Evolutionary conservation across 2,888 invertebrate genomes (phyloP), one percentile per base, ranked within the genome.

Genomic region (Acholoe squamosa): DNA sequence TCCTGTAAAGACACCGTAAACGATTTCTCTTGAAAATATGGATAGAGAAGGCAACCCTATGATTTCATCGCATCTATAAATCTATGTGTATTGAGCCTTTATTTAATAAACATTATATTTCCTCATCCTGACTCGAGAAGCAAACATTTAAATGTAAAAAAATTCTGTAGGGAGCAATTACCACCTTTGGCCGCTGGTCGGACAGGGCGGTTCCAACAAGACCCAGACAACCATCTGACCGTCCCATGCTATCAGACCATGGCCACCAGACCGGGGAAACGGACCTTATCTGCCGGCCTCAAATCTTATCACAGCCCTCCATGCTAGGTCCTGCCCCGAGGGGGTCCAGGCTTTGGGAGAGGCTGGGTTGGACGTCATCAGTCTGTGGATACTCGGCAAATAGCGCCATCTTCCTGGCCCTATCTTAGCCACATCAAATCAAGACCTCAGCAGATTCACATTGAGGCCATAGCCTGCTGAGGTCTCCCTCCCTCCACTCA

Each of bases 161-260:
- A 10, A 43, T 71, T 71, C 71, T 3, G 14, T 16, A 71, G 71
- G 71, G 28, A 71, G 25, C 71, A 71, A 71, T 71, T 71, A 71
- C 71, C 71, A 71, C 71, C 71, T 71, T 28, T 71, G 71, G 71
- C 28, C 25, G 71, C 71, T 71, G 71, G 71, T n/a, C 71, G n/a
- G 25, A 28, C 25, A 25, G 71, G 71, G 71, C 25, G 25, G 71
- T 0, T 16, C 1, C 71, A 71, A 71, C 71, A 71, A 71, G 71
- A 10, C 28, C 25, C 71, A 25, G 28, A 71, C 71, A 71, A 28
- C 28, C 28, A 71, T 71, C 71, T 71, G 71, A 71, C 14, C 71
- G 25, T 14, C 71, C 12, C 28, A 25, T 28, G 71, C 71, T 71
- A 71, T 71, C 71, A 71, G 71, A 14, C 28, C n/a, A 25, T 25